Evolutionary conservation across 2,113 vertebrate genomes (phyloP).

Genomic region (Neolamprologus brichardi): DNA sequence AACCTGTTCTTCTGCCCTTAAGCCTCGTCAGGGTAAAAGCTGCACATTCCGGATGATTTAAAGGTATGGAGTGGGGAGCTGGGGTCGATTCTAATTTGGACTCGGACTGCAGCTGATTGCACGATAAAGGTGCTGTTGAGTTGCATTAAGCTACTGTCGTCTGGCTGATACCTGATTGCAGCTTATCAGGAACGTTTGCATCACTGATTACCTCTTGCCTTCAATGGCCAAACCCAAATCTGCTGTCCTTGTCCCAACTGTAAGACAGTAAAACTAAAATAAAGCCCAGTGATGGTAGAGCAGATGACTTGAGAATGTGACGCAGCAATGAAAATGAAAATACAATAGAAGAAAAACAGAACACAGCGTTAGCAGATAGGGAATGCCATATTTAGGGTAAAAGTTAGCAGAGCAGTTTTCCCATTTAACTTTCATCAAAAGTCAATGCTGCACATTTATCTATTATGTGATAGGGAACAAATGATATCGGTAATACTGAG

Average conservation of each 20-base stretch:
- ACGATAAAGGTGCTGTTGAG: conserved; percentile 54
- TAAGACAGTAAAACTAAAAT: background rate
- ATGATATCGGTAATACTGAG: background rate
- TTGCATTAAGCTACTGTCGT: conserved; percentile 40
- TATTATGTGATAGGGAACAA: background rate
- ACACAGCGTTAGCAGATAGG: background rate
- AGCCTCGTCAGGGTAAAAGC: background rate
- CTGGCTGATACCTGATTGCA: conserved; percentile 55
- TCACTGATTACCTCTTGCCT: conserved; percentile 27
- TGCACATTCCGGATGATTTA: background rate
- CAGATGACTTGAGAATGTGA: background rate
- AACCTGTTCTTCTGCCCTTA: background rate
- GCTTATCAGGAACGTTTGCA: conserved; percentile 49
- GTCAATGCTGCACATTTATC: background rate
- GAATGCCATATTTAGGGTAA: background rate
- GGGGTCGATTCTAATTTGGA: conserved; percentile 62
- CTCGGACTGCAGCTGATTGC: conserved; percentile 28
- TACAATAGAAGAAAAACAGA: background rate
- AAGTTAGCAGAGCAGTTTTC: background rate
- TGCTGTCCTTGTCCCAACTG: background rate
- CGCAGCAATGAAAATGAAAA: background rate
- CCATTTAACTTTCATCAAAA: background rate
- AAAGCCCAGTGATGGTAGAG: background rate
- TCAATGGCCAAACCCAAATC: background rate
- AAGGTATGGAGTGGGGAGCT: conserved; percentile 17